Percentiles rank a stretch among this genome's conserved stretches.
Conservation (phyloP, 2,888 invertebrate species). For the Didymodactylos carnosus region DNA sequence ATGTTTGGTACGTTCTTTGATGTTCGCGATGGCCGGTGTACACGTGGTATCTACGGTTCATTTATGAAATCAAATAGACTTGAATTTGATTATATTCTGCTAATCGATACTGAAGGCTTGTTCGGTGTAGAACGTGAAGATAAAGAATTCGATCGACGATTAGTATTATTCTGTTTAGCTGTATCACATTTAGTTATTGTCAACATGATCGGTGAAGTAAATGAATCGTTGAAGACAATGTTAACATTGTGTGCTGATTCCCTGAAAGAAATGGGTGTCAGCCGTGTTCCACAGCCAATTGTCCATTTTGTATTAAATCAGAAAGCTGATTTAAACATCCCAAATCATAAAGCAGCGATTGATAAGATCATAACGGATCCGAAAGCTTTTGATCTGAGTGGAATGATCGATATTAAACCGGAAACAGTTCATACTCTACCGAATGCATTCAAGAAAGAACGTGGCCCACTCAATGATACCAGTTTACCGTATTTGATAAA, state of each 20-base stretch:
- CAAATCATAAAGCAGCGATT: not conserved
- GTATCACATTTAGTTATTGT: not conserved
- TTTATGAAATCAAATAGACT: not conserved
- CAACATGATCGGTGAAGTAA: not conserved
- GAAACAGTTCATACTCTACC: not conserved
- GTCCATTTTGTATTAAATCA: slow-evolving; percentile 2
- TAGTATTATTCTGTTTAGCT: not conserved
- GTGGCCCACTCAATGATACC: not conserved
- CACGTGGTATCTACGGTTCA: not conserved
- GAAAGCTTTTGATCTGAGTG: not conserved
- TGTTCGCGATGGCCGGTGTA: not conserved
- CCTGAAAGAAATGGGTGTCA: not conserved
- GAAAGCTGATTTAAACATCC: not conserved
- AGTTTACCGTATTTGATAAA: not conserved
- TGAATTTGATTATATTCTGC: not conserved
- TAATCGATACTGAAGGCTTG: slow-evolving; percentile 2
- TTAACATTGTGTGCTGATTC: not conserved
- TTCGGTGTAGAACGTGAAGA: not conserved
- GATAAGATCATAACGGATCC: not conserved
- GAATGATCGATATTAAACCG: not conserved
- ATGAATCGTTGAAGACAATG: not conserved
- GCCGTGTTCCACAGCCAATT: not conserved
- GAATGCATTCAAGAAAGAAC: not conserved
- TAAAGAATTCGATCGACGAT: not conserved
- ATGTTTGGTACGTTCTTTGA: not conserved